Conservation (phyloP, 2,113 vertebrate genomes). For the Toxostoma redivivum region DNA sequence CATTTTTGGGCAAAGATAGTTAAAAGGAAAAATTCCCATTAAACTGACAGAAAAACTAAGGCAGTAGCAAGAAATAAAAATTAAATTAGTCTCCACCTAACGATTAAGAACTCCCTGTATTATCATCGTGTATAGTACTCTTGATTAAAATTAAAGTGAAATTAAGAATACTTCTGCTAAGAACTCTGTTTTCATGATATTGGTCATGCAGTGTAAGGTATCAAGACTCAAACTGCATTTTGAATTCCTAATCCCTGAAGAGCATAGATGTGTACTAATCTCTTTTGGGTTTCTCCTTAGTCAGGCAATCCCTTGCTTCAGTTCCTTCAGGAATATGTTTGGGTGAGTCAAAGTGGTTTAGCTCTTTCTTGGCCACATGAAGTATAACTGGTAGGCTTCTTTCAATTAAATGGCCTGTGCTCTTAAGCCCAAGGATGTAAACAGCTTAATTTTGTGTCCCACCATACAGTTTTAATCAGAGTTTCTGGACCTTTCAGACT, state of each 20-base stretch:
- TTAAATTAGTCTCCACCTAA: not conserved
- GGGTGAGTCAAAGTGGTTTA: not conserved
- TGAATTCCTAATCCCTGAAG: not conserved
- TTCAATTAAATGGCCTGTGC: not conserved
- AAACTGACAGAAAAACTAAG: constrained; percentile 1
- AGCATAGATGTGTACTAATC: not conserved
- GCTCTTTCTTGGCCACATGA: not conserved
- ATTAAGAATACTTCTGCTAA: not conserved
- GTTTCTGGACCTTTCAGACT: not conserved
- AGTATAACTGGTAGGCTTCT: not conserved
- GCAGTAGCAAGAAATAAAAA: not conserved
- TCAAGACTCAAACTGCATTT: not conserved
- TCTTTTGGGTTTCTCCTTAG: not conserved
- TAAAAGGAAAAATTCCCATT: not conserved
- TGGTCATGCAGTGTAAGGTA: not conserved
- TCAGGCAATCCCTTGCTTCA: not conserved
- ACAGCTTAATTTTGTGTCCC: not conserved
- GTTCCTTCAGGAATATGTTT: not conserved
- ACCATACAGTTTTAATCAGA: not conserved
- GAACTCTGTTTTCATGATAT: not conserved
- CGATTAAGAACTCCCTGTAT: not conserved
- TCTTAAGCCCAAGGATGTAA: not conserved
- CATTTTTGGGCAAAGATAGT: not conserved
- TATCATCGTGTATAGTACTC: not conserved
- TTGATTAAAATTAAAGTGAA: constrained; percentile 5